Base-by-base conservation (phyloP, 2,888 invertebrate genomes). In the Agrilus biguttatus region DNA sequence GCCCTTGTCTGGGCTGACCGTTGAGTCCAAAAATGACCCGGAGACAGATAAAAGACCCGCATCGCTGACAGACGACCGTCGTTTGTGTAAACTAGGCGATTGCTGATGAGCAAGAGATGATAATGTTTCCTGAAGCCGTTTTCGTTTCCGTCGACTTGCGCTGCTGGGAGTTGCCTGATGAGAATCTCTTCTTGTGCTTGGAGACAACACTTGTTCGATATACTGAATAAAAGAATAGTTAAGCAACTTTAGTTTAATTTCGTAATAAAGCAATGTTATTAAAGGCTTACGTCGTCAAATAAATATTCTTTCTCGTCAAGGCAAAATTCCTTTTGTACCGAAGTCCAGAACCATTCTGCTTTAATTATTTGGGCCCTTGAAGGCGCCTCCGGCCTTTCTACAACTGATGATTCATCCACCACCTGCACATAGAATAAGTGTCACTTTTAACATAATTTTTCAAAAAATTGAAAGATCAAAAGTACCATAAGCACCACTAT, bases 321-420 rank as follows among this genome's bases (percentile, higher is more conserved):
- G 56, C 88, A 85, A 51, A 86, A 87, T 58, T 92, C 91, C 72
- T 95, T 91, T 69, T 95, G 95, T 48, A 96, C 89, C 39, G 93
- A 92, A 34, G 88, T 89, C 96, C 96, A 97, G 69, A 96, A 96
- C 96, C 96, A 96, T 71, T 95, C 90, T 6, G 86, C 86, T 67
- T 87, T 89, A 42, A 91, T 83, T 49, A 90, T 73, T 61, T 82
- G 80, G 23, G 83, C 81, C 54, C 77, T 75, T 13, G 66, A 59
- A 48, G 76, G 68, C 41, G 66, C 70, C 47, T 80, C 78, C 43
- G 80, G 77, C 43, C 60, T 55, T 58, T 83, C 85, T 37, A 81
- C 82, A 50, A 82, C 75, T 40, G 78, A 71, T 55, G 75, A 81
- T 61, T 88, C 87, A 65, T 90, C 89, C 44, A 90, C 85, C 47